Base-by-base conservation (phyloP, 2,888 invertebrate species). In the Zele albiditarsus region DNA sequence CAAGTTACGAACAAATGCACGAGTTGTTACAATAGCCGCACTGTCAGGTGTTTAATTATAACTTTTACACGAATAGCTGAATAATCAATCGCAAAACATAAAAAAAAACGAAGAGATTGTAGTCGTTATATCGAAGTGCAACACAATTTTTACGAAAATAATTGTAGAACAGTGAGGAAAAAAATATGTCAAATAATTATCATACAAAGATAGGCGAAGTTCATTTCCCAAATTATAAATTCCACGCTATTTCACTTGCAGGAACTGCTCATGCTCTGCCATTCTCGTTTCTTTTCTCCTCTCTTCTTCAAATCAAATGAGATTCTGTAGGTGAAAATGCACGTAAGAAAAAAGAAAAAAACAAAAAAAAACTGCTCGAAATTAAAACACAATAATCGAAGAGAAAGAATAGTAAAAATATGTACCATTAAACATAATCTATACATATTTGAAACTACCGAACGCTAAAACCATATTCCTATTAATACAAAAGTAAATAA, bases 361-460 rank as follows among this genome's bases (percentile, higher is more conserved):
- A 68, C 77, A 67, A 63, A 81, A 67, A 74, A 75, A 78, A 78
- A 80, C 74, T 70, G 79, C 81, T 81, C 82, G 81, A 82, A 83
- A 84, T 82, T 82, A 80, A 82, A 84, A 84, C 79, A 78, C 77
- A 80, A 79, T 82, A 82, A 80, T 81, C 79, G 73, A 75, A 71
- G 66, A 71, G 73, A 77, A 69, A 76, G 76, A 74, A n/a, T 81
- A 82, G 80, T 81, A 77, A 69, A 84, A 85, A 86, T 82, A 82
- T 86, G 84, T 88, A 87, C 85, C 83, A 84, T 82, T 88, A 87
- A 88, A 86, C 83, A 85, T 86, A 87, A 86, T 85, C 83, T 86
- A 88, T 86, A 87, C 84, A 86, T 88, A 88, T 86, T 87, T 88
- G 88, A 87, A 87, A 89, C 85, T 86, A 88, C 86, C 83, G 84